Evolutionary conservation across 1,140 invertebrate genomes (phyloP), one percentile per base, ranked within the genome.

Genomic region (Limonius californicus): DNA sequence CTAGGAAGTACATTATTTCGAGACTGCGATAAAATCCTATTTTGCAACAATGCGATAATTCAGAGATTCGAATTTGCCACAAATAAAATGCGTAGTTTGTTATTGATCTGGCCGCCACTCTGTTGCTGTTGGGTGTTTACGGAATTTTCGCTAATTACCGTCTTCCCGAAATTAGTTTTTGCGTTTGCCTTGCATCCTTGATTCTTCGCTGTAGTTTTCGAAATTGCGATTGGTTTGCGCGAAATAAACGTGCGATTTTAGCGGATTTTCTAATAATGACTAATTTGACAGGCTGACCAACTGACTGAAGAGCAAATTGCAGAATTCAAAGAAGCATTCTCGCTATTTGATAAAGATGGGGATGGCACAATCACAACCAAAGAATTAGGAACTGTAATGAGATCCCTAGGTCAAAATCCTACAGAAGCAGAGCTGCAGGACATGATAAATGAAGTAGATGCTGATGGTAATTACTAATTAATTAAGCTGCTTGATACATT

Each of bases 401-500:
- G 97, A 74, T 98, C 95, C 57, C 84, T 99, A 77, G 97, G 97
- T 69, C 96, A 99, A 83, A 99, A 99, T 82, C 97, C 97, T 73
- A 99, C 97, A 74, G 97, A 99, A 82, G 96, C 96, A 45, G 97
- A 99, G 80, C 86, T 99, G 39, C 96, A 99, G 79, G 96, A 99
- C 80, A 99, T 99, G 96, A 99, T 99, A 80, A 99, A 99, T 80
- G 97, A 99, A 86, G 96, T 99, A 63, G 97, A 99, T 83, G 95
- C 96, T 73, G 97, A 99, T 81, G 96, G 97, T 98, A 81, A 81
- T 86, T 84, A 61, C 42, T 50, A 54, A 64, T 58, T 50, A 32
- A 45, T 45, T 19, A 39, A 39, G n/a, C n/a, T 27, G 23, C 23
- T 27, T 27, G 23, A 27, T 27, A 27, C 23, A 27, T 27, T 27